Evolutionary conservation across 1,140 invertebrate species (phyloP).

Genomic region (Habropoda laboriosa): DNA sequence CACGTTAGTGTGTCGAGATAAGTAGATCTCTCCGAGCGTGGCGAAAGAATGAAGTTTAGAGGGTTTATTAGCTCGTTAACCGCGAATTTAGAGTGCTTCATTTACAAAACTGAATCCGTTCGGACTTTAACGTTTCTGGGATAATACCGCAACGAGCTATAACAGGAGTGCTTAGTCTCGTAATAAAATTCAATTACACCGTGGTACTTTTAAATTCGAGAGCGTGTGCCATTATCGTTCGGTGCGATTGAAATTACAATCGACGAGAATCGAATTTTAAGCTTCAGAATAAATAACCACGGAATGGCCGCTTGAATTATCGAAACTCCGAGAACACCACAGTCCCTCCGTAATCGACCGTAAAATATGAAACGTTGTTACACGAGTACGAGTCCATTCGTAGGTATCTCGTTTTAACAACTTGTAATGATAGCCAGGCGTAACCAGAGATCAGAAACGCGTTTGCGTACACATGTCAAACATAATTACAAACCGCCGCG

Average conservation of each 20-base stretch:
- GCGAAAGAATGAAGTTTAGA: neutral
- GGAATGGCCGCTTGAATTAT: neutral
- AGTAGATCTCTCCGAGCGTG: too few species aligned
- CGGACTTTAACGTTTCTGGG: neutral
- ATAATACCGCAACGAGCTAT: too few species aligned
- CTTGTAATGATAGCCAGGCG: neutral
- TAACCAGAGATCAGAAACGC: neutral
- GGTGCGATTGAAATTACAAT: neutral
- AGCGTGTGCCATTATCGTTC: neutral
- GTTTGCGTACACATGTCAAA: neutral
- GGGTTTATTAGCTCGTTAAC: neutral
- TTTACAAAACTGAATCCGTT: too few species aligned
- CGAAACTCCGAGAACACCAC: neutral
- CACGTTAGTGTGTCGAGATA: too few species aligned
- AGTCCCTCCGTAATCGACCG: too few species aligned
- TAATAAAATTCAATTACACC: neutral
- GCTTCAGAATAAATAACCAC: neutral
- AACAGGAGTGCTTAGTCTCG: neutral
- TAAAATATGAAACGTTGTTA: neutral
- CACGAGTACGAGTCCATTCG: neutral
- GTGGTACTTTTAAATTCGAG: slow-evolving; percentile 3
- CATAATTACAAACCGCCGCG: neutral
- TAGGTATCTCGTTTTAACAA: neutral
- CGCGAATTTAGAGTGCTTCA: neutral
- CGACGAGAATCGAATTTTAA: neutral